Conservation (phyloP, 1,140 invertebrate species). For the Caerostris extrusa region DNA sequence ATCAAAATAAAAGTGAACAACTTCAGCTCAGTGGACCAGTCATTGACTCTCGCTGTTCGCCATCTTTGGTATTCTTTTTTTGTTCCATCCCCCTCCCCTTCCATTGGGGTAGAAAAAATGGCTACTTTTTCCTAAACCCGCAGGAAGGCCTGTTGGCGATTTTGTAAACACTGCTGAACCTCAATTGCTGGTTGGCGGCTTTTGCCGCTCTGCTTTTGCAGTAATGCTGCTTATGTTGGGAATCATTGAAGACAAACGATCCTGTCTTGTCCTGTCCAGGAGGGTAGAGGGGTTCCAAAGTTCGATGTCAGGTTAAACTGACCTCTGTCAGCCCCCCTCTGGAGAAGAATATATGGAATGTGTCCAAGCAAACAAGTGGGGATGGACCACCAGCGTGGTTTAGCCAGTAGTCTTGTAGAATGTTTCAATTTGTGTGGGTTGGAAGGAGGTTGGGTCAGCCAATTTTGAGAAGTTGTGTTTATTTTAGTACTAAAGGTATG, state of each 20-base stretch:
- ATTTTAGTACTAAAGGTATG: too few relatives aligned
- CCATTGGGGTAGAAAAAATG: background rate
- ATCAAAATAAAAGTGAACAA: background rate
- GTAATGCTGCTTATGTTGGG: background rate
- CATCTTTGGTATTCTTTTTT: background rate
- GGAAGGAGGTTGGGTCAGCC: background rate
- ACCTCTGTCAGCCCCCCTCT: background rate
- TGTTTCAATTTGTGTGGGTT: slow-evolving; percentile 11
- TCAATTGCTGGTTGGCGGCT: background rate
- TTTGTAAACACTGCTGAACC: background rate
- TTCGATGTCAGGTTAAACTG: slow-evolving; percentile 27
- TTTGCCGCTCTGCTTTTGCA: background rate
- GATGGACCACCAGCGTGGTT: slow-evolving; percentile 23
- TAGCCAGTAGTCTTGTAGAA: background rate
- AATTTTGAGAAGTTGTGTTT: background rate
- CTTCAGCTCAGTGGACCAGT: background rate
- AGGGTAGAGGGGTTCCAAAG: background rate
- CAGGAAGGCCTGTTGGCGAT: background rate
- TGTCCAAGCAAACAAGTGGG: slow-evolving; percentile 31
- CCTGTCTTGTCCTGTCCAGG: slow-evolving; percentile 38
- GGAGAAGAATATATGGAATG: slow-evolving; percentile 34
- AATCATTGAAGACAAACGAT: slow-evolving; percentile 40
- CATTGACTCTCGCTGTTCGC: slow-evolving; percentile 9
- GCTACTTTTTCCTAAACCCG: background rate
- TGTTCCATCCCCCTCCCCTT: background rate